Percentiles rank a stretch among this genome's conserved stretches.
Evolutionary conservation across 1,140 invertebrate genomes (phyloP).

Genomic region (Nephila pilipes): DNA sequence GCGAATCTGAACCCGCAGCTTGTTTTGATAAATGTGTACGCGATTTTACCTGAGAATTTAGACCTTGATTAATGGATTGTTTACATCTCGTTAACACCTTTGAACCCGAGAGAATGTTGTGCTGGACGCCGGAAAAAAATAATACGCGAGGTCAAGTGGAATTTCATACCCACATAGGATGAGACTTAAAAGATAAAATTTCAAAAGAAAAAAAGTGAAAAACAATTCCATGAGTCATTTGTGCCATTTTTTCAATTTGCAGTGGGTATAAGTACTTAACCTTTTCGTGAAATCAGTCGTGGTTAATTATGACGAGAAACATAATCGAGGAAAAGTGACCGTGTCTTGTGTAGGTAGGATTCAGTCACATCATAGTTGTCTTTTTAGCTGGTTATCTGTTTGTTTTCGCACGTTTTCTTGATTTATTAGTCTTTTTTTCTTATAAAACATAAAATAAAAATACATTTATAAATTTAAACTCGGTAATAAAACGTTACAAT

Average conservation of each 20-base stretch:
- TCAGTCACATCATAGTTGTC: neutral
- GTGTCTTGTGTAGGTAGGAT: neutral
- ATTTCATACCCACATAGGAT: neutral
- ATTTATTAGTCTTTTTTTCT: no score
- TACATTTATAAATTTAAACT: no score
- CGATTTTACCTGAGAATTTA: neutral
- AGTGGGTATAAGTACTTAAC: neutral
- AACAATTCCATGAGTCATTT: neutral
- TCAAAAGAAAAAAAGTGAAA: neutral
- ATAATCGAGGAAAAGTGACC: neutral
- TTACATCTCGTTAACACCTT: constrained; percentile 2
- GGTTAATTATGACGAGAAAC: neutral
- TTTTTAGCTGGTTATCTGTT: no score
- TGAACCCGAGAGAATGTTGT: neutral
- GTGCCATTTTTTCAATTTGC: neutral
- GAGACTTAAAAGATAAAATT: neutral
- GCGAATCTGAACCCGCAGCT: constrained; percentile 4
- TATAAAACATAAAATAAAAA: no score
- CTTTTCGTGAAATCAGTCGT: neutral
- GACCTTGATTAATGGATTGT: constrained; percentile 44
- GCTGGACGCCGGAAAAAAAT: neutral
- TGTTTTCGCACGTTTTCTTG: no score
- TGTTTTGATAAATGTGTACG: neutral
- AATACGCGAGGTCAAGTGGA: neutral
- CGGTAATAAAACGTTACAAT: no score